Percentiles rank a stretch among this genome's conserved stretches.
Conservation (phyloP, 2,888 invertebrate species). For the Sabatieria punctata region DNA sequence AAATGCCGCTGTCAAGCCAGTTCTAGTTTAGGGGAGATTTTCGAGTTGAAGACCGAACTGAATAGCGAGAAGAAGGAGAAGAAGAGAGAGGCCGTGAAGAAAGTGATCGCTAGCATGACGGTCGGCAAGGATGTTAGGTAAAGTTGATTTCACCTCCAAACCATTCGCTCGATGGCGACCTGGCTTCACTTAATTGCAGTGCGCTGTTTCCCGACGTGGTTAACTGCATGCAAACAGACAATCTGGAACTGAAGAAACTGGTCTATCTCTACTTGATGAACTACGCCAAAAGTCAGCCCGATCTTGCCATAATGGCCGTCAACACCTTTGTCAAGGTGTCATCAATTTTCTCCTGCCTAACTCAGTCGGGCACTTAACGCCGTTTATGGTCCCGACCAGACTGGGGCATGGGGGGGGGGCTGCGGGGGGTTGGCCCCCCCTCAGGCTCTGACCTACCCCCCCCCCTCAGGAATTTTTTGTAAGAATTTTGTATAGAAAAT, state of each 20-base stretch:
- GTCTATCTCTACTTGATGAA: conserved; percentile 99
- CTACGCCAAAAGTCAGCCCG: conserved; percentile 98
- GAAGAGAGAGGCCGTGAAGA: conserved; percentile 97
- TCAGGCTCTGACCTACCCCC: too few relatives aligned
- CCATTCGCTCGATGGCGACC: background rate
- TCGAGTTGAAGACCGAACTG: conserved; percentile 92
- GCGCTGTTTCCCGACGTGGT: conserved; percentile 97
- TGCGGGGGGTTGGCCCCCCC: too few relatives aligned
- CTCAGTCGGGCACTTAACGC: background rate
- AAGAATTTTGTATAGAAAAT: too few relatives aligned
- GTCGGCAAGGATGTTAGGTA: conserved; percentile 89
- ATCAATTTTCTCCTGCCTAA: background rate
- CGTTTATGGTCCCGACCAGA: too few relatives aligned
- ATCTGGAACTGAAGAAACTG: conserved; percentile 89
- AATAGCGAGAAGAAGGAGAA: conserved; percentile 99
- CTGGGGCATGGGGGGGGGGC: too few relatives aligned
- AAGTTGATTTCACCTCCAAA: background rate
- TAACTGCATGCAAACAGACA: conserved; percentile 99
- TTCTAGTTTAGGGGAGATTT: conserved; percentile 59
- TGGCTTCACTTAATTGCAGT: conserved; percentile 34
- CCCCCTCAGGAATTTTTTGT: too few relatives aligned
- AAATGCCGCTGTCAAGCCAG: too few relatives aligned
- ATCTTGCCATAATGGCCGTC: conserved; percentile 99
- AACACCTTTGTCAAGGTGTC: conserved; percentile 96
- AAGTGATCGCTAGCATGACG: conserved; percentile 99